These are phyloP conservation scores for Moxostoma hubbsi DNA, from an alignment of 2,797 vertebrate species.

Conservation along the genomic window DNA sequence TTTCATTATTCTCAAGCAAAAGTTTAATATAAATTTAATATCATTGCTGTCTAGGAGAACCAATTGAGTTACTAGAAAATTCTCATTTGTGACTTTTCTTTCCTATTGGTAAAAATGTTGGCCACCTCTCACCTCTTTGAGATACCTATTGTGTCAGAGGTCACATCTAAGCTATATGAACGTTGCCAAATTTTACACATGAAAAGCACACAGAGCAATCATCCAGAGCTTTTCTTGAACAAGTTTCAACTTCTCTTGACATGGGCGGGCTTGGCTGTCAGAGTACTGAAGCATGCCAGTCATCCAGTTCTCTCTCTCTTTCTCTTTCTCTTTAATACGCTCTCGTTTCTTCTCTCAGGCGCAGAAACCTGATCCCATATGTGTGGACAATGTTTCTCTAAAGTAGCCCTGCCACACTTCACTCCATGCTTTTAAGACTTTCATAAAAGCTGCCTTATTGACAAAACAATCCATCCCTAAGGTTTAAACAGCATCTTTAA, in stretches of 20 bases:
- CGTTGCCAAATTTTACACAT: constrained; percentile 56
- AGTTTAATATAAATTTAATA: no score
- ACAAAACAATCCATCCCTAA: constrained; percentile 86
- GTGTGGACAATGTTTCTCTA: constrained; percentile 62
- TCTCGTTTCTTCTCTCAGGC: constrained; percentile 38
- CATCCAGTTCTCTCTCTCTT: constrained; percentile 66
- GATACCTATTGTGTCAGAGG: constrained; percentile 55
- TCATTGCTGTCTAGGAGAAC: no score
- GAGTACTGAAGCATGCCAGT: constrained; percentile 67
- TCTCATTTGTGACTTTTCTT: constrained; percentile 3
- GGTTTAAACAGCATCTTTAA: constrained; percentile 88
- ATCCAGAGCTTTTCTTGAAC: constrained; percentile 68
- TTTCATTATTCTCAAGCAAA: no score
- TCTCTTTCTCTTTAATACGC: constrained; percentile 51
- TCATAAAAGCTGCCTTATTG: constrained; percentile 85
- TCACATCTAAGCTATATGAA: constrained; percentile 45
- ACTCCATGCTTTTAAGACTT: constrained; percentile 80
- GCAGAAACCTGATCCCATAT: constrained; percentile 72
- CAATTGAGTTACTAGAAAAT: no score
- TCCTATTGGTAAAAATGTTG: constrained; percentile 22
- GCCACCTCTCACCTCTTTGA: constrained; percentile 47
- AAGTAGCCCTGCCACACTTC: constrained; percentile 64
- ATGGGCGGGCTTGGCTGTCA: constrained; percentile 65
- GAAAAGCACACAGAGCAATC: constrained; percentile 54
- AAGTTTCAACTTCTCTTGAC: constrained; percentile 76